Base-by-base conservation (phyloP, 2,113 vertebrate species). In the Scomber japonicus region DNA sequence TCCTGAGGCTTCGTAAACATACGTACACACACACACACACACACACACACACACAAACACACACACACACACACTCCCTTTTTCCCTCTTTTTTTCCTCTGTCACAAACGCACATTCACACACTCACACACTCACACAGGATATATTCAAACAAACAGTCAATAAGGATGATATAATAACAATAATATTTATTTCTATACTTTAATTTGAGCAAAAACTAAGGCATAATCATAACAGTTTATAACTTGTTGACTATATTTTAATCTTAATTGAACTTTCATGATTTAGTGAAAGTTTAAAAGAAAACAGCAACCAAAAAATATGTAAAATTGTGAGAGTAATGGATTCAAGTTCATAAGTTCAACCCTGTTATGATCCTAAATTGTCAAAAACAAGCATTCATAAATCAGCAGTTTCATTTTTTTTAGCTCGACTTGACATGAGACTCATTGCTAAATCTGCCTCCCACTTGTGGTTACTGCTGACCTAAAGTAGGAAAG, bases 1-100 rank as follows among this genome's bases (percentile, higher is more conserved):
- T 97, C 95, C 94, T 94, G 95, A 94, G 90, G 89, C 90, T 95
- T 93, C 72, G 78, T 93, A 95, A 95, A 95, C 94, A 91, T 40
- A 77, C 62, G 49, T 35, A 71, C 71, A 46, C 24, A 27, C 24
- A 27, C 24, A 27, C 71, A 46, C 70, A 9, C 72, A 60, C 79
- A 40, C 65, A 21, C 1, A 21, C 21, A 21, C 21, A 21, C 21
- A 40, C 65, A 21, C 1, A 21, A 1, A 21, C 21, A 21, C 21
- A 27, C 24, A 27, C 24, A 27, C 71, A 46, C 70, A 9, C 72
- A 60, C 79, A 40, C 65, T 46, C 45, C 9, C 30, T 69, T 4
- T 57, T 3, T 45, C 12, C 75, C 21, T 55, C 6, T 56, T 8
- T 30, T 31, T 40, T 35, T 59, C 50, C 50, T 30, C 61, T 54